phyloP scores from a whole-genome alignment of 2,888 invertebrate genomes.

The Tipula confusa region DNA sequence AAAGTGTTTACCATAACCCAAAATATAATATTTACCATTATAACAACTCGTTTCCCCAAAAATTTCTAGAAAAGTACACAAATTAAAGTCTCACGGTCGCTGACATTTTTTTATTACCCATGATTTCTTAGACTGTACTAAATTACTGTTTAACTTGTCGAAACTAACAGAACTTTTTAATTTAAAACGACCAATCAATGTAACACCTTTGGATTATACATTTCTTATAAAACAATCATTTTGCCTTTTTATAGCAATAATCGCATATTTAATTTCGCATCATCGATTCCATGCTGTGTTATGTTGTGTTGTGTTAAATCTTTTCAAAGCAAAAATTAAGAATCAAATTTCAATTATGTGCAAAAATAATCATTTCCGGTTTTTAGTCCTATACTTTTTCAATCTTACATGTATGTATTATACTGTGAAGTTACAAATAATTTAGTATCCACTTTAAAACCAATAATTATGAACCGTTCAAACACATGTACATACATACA shows the following conservation, averaged over 20 bases:
- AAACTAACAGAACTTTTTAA: background rate
- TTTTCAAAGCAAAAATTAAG: background rate
- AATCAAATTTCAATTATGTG: slow-evolving; percentile 3
- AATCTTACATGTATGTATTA: background rate
- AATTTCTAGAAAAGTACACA: background rate
- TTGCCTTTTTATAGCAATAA: background rate
- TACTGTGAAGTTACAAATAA: background rate
- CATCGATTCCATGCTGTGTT: background rate
- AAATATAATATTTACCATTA: too few relatives aligned
- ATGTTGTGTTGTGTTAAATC: background rate
- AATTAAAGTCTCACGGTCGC: background rate
- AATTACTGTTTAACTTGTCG: background rate
- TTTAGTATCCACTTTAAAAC: background rate
- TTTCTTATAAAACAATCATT: background rate
- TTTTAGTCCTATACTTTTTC: background rate
- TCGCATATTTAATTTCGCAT: background rate
- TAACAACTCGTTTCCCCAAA: background rate
- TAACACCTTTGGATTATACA: background rate
- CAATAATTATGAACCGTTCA: background rate
- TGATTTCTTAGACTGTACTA: background rate
- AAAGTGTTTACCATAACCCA: too few relatives aligned
- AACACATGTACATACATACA: background rate
- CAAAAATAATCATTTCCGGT: background rate
- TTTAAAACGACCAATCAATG: background rate
- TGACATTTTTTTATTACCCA: background rate